These are phyloP conservation scores for Leptatherina wallacei DNA, from an alignment of 2,797 vertebrate genomes.

Conservation along the genomic window DNA sequence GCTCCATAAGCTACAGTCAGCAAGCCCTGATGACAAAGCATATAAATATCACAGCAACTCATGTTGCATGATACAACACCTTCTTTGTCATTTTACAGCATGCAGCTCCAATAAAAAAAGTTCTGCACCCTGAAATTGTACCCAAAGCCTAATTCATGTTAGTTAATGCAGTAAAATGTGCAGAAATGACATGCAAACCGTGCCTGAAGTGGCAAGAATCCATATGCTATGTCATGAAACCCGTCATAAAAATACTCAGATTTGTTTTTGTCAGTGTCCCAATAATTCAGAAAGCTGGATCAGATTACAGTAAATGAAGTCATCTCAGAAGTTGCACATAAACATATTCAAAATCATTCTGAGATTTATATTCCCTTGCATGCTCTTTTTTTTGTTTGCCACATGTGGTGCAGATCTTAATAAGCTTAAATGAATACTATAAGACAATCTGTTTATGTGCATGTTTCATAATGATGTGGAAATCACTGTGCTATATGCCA, in stretches of 20 bases:
- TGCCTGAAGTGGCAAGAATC: background rate
- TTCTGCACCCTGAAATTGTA: background rate
- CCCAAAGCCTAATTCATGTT: background rate
- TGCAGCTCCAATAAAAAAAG: background rate
- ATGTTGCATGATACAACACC: background rate
- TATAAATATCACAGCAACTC: background rate
- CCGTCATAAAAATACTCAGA: background rate
- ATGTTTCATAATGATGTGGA: slow-evolving; percentile 23
- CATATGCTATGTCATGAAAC: background rate
- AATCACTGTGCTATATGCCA: slow-evolving; percentile 11
- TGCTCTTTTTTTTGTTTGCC: background rate
- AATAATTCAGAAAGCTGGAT: slow-evolving; percentile 3
- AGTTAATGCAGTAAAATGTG: background rate
- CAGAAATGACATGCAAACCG: background rate
- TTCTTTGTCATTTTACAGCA: background rate
- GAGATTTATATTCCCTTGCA: background rate
- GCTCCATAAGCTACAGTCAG: background rate
- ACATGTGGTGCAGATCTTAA: background rate
- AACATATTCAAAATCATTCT: background rate
- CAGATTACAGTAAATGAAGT: slow-evolving; percentile 7
- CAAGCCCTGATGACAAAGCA: background rate
- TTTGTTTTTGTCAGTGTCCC: background rate
- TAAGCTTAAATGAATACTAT: background rate
- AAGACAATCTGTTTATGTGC: slow-evolving; percentile 12
- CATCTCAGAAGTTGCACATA: background rate